phyloP scores from a whole-genome alignment of 2,797 vertebrate genomes.

The Melanogrammus aeglefinus region DNA sequence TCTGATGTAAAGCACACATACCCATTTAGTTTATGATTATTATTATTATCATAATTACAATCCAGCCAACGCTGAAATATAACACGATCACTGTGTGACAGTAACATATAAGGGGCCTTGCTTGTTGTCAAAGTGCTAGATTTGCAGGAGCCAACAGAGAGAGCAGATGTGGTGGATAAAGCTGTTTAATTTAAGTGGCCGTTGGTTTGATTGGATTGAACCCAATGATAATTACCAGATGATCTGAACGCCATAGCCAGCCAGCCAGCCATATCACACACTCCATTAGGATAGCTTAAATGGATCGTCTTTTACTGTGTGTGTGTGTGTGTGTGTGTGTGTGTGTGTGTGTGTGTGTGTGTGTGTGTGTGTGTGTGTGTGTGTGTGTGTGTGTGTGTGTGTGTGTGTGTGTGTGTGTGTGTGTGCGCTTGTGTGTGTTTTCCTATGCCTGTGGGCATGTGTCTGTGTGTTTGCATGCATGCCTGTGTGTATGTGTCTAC shows the following conservation, averaged over 20 bases:
- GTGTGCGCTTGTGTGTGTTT: conserved; percentile 7
- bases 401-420: neutral
- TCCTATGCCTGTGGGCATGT: conserved; percentile 21
- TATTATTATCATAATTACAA: neutral
- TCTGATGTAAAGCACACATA: neutral
- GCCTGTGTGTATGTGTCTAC: neutral
- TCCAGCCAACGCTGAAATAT: neutral
- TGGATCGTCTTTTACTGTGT: neutral
- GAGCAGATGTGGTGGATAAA: conserved; percentile 20
- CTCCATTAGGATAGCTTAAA: conserved; percentile 29
- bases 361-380: conserved; percentile 18
- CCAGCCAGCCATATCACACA: conserved; percentile 22
- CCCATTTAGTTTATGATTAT: neutral
- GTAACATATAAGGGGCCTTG: neutral
- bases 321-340: neutral
- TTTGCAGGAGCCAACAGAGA: neutral
- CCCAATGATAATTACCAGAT: conserved; percentile 23
- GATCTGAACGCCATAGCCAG: conserved; percentile 26
- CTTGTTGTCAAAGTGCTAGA: neutral
- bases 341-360: neutral
- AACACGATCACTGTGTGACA: conserved; percentile 17
- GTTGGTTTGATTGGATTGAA: conserved; percentile 30
- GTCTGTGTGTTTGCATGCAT: neutral
- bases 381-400: neutral
- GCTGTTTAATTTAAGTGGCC: conserved; percentile 18